Conservation (phyloP, 2,888 invertebrate genomes). For the Mythimna pallens region DNA sequence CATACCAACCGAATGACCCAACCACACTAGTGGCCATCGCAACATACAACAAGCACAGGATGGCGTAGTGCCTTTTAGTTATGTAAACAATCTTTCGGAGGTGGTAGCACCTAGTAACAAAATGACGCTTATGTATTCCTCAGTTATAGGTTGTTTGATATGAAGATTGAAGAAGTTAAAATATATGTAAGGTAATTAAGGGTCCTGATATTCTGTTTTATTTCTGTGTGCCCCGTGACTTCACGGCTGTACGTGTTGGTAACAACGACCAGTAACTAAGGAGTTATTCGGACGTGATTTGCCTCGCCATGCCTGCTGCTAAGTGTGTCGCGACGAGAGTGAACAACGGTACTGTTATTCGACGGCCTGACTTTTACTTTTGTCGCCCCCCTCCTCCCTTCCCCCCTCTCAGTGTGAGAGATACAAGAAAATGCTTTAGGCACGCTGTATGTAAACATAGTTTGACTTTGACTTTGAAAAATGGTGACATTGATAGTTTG, state of each 20-base stretch:
- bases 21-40: background rate
- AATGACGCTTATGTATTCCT: background rate
- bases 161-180: background rate
- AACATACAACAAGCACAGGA: background rate
- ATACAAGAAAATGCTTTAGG: constrained; percentile 56
- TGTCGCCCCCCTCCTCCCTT: constrained; percentile 50
- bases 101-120: background rate
- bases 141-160: background rate
- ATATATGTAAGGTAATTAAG: background rate
- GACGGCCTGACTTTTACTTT: constrained; percentile 86
- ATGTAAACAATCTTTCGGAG: background rate
- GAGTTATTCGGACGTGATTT: constrained; percentile 58
- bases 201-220: too few relatives aligned
- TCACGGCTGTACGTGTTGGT: background rate
- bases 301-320: constrained; percentile 56
- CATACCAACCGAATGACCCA: background rate
- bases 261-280: constrained; percentile 34
- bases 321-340: constrained; percentile 83
- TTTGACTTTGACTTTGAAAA: constrained; percentile 59
- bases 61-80: background rate
- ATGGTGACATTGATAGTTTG: constrained; percentile 42
- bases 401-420: constrained; percentile 16
- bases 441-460: constrained; percentile 52
- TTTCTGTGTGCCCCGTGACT: too few relatives aligned
- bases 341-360: constrained; percentile 85